A percentile compares a stretch with the other conserved stretches of the same genome.
phyloP scores from a whole-genome alignment of 2,113 vertebrate genomes.

The Sakesphorus luctuosus region DNA sequence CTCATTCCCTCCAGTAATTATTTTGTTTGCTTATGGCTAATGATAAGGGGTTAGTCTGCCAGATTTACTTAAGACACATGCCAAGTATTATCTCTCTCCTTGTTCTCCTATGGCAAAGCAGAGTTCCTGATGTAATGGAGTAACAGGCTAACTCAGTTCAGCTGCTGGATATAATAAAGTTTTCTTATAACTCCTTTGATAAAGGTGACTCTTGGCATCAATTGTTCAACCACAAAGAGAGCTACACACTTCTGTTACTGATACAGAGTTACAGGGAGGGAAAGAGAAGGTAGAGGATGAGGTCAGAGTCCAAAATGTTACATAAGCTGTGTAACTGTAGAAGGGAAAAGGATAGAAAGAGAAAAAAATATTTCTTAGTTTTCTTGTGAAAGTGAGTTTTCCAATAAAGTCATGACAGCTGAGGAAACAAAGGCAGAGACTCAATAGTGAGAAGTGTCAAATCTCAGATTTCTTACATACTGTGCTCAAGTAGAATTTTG shows the following conservation, averaged over 20 bases:
- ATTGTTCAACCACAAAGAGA: background rate
- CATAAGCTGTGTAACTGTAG: background rate
- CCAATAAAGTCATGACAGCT: background rate
- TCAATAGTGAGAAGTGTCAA: background rate
- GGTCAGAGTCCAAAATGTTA: background rate
- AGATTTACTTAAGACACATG: background rate
- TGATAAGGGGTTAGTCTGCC: background rate
- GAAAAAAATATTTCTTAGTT: background rate
- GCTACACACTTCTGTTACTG: background rate
- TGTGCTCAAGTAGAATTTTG: background rate
- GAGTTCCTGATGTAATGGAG: background rate
- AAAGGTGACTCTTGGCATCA: background rate
- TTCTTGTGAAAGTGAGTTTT: background rate
- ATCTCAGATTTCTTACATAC: background rate
- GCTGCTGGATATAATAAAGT: background rate
- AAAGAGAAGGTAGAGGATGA: background rate
- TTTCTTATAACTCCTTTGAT: background rate
- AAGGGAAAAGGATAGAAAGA: background rate
- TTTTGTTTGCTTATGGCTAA: background rate
- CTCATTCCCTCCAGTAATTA: background rate
- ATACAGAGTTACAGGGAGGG: background rate
- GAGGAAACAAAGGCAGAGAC: background rate
- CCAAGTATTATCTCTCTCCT: background rate
- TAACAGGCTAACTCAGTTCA: background rate
- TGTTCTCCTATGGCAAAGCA: background rate